phyloP scores from a whole-genome alignment of 2,797 vertebrate genomes.

The Syndactyla subalaris region DNA sequence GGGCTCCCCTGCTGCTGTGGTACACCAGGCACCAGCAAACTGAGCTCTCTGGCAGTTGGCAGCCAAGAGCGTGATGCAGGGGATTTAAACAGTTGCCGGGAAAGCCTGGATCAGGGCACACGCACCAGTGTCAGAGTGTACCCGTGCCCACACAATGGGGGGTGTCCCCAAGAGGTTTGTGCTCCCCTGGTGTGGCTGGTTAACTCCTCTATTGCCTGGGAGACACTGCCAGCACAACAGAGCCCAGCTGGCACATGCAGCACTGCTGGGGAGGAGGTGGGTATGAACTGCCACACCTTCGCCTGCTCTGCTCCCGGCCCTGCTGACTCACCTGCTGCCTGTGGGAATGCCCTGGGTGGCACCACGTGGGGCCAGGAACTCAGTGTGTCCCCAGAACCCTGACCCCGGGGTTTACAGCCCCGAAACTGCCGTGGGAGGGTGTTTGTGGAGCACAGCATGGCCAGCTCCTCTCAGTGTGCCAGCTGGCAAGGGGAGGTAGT shows the following conservation, averaged over 20 bases:
- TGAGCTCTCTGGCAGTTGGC: not conserved
- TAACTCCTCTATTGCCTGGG: not conserved
- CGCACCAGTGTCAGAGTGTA: not conserved
- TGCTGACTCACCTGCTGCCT: not conserved
- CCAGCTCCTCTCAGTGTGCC: not conserved
- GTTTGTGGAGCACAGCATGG: rapidly evolving
- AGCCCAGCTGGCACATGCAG: rapidly evolving
- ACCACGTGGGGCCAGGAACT: not conserved
- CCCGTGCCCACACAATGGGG: not conserved
- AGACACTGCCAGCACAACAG: not conserved
- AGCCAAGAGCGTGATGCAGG: rapidly evolving
- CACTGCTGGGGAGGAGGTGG: not conserved
- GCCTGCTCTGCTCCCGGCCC: not conserved
- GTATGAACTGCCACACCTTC: not conserved
- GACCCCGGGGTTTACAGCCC: not conserved
- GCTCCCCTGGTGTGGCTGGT: not conserved
- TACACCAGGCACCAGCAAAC: not conserved
- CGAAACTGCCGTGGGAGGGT: not conserved
- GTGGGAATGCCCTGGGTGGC: not conserved
- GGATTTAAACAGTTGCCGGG: not conserved
- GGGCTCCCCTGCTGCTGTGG: not conserved
- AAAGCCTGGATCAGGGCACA: not conserved
- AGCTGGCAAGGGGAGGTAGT: not conserved
- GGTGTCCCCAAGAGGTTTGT: not conserved
- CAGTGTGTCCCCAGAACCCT: no score